Conservation (phyloP, 2,113 vertebrate species). For the Istiophorus platypterus region DNA sequence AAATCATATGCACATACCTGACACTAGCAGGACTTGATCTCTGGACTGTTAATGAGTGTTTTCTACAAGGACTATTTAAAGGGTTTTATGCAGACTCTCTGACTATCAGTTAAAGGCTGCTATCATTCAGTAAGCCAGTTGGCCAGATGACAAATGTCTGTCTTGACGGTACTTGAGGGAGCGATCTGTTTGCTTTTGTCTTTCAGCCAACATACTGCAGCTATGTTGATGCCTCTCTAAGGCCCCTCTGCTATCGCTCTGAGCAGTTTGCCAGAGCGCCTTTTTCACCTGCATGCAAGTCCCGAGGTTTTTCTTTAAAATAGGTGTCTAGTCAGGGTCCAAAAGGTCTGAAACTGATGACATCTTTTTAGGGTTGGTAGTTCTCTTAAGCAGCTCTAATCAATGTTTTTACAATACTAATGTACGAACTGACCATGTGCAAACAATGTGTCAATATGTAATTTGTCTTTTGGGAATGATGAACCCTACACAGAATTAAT, state of each 20-base stretch:
- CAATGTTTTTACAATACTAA: too few relatives aligned
- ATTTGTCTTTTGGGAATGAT: too few relatives aligned
- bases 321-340: neutral
- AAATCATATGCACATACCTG: neutral
- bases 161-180: slow-evolving; percentile 65
- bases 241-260: neutral
- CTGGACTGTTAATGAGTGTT: neutral
- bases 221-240: slow-evolving; percentile 67
- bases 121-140: slow-evolving; percentile 45
- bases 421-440: too few relatives aligned
- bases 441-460: too few relatives aligned
- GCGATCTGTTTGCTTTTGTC: slow-evolving; percentile 65
- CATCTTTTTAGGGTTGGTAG: too few relatives aligned
- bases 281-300: neutral
- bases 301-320: neutral
- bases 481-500: too few relatives aligned
- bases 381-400: too few relatives aligned
- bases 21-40: neutral
- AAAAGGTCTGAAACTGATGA: too few relatives aligned
- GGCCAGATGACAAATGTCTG: slow-evolving; percentile 67
- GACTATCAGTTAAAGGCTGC: neutral
- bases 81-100: neutral
- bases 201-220: slow-evolving; percentile 67
- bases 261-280: neutral
- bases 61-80: slow-evolving; percentile 1